Evolutionary conservation across 1,140 invertebrate genomes (phyloP), one percentile per base, ranked within the genome.

Genomic region (Euwallacea similis): DNA sequence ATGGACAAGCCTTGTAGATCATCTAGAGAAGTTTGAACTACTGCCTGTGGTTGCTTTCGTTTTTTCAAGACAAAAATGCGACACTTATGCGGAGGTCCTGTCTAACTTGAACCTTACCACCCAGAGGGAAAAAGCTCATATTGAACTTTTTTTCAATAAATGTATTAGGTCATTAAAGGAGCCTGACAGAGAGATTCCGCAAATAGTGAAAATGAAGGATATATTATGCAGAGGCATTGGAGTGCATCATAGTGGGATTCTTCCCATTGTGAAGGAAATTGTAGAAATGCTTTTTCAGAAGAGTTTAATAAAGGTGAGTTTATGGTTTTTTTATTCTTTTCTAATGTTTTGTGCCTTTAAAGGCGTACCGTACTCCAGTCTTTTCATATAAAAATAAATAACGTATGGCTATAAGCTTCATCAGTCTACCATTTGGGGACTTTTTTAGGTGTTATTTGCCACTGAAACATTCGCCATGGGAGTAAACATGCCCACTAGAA

Each of bases 381-480:
- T 33, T 33, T 33, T 33, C 21, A 33, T 4, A 33, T 33, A 33
- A 33, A 33, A 33, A 33, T 4, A 33, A 33, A 4, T 33, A 33
- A 33, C 21, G 1, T 2, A 33, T 4, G 21, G 21, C 21, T 33
- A 33, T 33, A 33, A 33, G 21, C 21, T 33, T 33, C 21, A 6
- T 50, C 9, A 50, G 6, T 50, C 6, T 13, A 50, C 9, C 2
- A 50, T 11, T 3, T 13, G 6, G 13, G 46, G 15, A 61, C 41
- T 74, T 66, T 73, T 71, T 61, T 74, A 82, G 89, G 85, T 98
- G 65, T 82, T 99, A 13, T 98, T 99, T 86, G 97, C 97, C 0
- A 99, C 98, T 4, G 97, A 99, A 87, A 99, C 97, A 15, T 99
- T 99, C 86, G 96, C 97, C 0, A 98, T 99, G 94, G 97, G 97